phyloP scores from a whole-genome alignment of 2,888 invertebrate species.

The Drosophila vallismaia region DNA sequence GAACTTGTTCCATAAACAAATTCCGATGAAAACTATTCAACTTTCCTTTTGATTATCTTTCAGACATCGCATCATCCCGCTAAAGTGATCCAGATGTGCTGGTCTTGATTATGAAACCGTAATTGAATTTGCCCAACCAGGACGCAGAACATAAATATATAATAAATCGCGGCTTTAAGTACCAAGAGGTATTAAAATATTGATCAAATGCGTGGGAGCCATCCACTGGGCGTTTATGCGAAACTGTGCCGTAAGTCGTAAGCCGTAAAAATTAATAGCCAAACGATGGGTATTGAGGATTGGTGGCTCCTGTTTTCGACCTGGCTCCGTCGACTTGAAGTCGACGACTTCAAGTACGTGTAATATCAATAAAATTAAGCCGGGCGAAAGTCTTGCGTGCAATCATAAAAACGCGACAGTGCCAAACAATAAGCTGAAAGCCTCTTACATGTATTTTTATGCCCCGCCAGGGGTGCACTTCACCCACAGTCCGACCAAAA shows the following conservation, averaged over 20 bases:
- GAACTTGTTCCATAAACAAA: too few species aligned
- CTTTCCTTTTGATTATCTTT: not conserved
- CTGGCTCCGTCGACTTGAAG: slow-evolving; percentile 25
- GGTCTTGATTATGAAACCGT: slow-evolving; percentile 30
- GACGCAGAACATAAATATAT: slow-evolving; percentile 15
- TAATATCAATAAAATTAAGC: slow-evolving; percentile 78
- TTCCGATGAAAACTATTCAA: too few species aligned
- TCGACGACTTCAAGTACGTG: slow-evolving; percentile 66
- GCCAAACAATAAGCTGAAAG: slow-evolving; percentile 78
- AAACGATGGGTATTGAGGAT: slow-evolving; percentile 7
- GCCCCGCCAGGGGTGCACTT: slow-evolving; percentile 41
- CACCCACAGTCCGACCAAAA: slow-evolving; percentile 10
- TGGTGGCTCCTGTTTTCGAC: slow-evolving; percentile 45
- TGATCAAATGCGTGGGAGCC: slow-evolving; percentile 47
- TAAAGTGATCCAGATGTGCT: not conserved
- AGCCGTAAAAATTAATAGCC: slow-evolving; percentile 64
- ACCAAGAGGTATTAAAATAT: slow-evolving; percentile 24
- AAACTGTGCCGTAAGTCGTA: slow-evolving; percentile 35
- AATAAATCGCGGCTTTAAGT: slow-evolving; percentile 24
- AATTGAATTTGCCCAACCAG: slow-evolving; percentile 51
- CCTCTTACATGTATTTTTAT: slow-evolving; percentile 78
- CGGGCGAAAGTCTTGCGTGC: slow-evolving; percentile 45
- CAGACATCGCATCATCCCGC: not conserved
- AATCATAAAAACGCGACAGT: slow-evolving; percentile 71
- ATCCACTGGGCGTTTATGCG: slow-evolving; percentile 30